A percentile compares a stretch with the other conserved stretches of the same genome.
Evolutionary conservation across 2,113 vertebrate genomes (phyloP).

Genomic region (Ciconia stormi): DNA sequence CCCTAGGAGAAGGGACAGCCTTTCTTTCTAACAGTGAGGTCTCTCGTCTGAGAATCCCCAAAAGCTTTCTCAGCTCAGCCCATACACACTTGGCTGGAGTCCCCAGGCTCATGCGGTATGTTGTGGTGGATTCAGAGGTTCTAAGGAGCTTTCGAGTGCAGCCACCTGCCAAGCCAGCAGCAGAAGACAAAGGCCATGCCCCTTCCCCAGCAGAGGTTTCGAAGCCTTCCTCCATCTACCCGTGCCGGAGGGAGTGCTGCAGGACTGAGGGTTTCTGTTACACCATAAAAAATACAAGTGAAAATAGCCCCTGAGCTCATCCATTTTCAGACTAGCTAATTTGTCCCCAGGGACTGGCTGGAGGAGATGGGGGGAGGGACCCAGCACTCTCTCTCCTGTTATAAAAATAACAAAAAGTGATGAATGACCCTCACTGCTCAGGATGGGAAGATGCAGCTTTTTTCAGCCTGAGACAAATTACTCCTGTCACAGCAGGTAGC

Average conservation of each 20-base stretch:
- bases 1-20: neutral
- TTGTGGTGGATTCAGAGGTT: neutral
- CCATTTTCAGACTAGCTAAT: neutral
- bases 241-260: neutral
- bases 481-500: conserved; percentile 59
- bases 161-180: neutral
- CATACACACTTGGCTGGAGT: neutral
- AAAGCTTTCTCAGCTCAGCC: neutral
- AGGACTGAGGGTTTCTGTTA: neutral
- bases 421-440: conserved; percentile 64
- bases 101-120: fast-evolving
- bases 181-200: neutral
- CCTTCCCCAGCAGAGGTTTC: fast-evolving
- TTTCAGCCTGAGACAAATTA: conserved; percentile 68
- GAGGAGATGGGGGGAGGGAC: neutral
- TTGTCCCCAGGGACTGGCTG: neutral
- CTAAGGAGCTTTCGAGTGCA: fast-evolving
- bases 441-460: conserved; percentile 63
- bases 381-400: conserved; percentile 6
- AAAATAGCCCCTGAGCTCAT: conserved; percentile 1
- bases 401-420: conserved; percentile 74
- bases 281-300: neutral
- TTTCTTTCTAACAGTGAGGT: neutral
- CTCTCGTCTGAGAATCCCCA: neutral
- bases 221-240: neutral